A percentile compares a stretch with the other conserved stretches of the same genome.
phyloP scores from a whole-genome alignment of 1,140 invertebrate species.

The Limonius californicus region DNA sequence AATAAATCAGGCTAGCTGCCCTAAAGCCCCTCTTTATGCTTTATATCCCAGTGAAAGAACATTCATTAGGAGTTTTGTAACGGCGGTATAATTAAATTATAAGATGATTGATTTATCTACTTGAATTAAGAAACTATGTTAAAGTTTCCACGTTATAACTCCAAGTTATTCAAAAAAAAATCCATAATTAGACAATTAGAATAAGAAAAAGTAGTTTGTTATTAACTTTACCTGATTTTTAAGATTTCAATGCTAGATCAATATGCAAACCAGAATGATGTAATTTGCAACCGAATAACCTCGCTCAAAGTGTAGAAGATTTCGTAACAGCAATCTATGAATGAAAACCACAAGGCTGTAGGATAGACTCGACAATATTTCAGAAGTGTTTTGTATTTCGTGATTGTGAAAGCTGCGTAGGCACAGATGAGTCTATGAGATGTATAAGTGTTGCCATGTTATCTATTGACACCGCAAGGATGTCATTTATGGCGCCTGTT shows the following conservation, averaged over 20 bases:
- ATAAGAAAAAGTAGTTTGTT: too few species aligned
- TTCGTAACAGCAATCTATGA: slow-evolving; percentile 10
- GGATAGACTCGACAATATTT: slow-evolving; percentile 8
- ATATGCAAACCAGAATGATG: not conserved
- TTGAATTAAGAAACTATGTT: too few species aligned
- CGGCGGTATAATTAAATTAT: too few species aligned
- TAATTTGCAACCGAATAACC: not conserved
- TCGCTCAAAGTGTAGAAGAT: not conserved
- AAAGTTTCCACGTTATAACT: too few species aligned
- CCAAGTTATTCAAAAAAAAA: too few species aligned
- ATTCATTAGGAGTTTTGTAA: too few species aligned
- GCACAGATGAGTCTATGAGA: slow-evolving; percentile 13
- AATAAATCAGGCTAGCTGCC: too few species aligned
- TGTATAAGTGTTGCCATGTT: slow-evolving; percentile 12
- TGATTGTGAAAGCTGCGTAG: slow-evolving; percentile 12
- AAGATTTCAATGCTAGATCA: not conserved
- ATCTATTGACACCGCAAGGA: slow-evolving; percentile 7
- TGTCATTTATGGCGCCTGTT: slow-evolving; percentile 12
- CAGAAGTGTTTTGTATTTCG: slow-evolving; percentile 13
- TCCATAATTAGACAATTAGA: too few species aligned
- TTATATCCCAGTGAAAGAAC: too few species aligned
- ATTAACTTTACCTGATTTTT: too few species aligned
- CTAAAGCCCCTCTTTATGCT: too few species aligned
- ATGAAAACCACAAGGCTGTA: slow-evolving; percentile 9
- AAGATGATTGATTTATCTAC: too few species aligned